Conservation (phyloP, 2,113 vertebrate genomes). For the Atherinomorus stipes region DNA sequence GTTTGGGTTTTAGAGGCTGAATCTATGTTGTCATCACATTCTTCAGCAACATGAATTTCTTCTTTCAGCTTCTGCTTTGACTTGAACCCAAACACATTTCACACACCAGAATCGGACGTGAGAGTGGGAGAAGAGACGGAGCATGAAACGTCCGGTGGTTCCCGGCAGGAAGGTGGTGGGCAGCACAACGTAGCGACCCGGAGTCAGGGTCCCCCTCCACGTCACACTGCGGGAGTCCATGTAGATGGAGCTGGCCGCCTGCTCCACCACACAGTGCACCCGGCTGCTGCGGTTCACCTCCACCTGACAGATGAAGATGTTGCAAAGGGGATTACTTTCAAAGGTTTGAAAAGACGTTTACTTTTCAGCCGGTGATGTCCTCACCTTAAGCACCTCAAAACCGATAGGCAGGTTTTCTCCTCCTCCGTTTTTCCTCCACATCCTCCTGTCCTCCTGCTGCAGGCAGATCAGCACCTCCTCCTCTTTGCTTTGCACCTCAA, state of each 20-base stretch:
- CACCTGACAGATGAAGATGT: slow-evolving; percentile 64
- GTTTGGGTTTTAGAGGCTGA: too few species aligned
- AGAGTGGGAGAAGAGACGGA: slow-evolving; percentile 82
- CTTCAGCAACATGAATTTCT: too few species aligned
- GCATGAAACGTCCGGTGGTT: slow-evolving; percentile 77
- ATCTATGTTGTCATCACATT: too few species aligned
- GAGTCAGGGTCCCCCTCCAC: slow-evolving; percentile 70
- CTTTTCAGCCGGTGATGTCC: not conserved
- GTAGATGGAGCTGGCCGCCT: slow-evolving; percentile 85
- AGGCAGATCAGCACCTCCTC: slow-evolving; percentile 85
- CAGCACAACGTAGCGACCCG: slow-evolving; percentile 81
- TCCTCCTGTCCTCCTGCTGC: slow-evolving; percentile 86
- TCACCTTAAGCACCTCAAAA: slow-evolving; percentile 86
- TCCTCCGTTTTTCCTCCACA: slow-evolving; percentile 77
- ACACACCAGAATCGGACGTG: slow-evolving; percentile 74
- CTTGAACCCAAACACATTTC: too few species aligned
- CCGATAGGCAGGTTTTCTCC: slow-evolving; percentile 87
- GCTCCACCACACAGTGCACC: slow-evolving; percentile 80
- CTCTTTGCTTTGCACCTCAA: slow-evolving; percentile 76
- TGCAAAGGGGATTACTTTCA: accelerated
- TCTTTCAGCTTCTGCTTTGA: too few species aligned
- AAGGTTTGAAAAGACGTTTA: accelerated
- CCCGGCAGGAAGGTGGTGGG: slow-evolving; percentile 86
- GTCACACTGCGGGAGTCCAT: slow-evolving; percentile 87
- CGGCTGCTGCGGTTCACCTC: slow-evolving; percentile 85